Evolutionary conservation across 2,888 invertebrate species (phyloP).

Genomic region (Ecliptopera silaceata): DNA sequence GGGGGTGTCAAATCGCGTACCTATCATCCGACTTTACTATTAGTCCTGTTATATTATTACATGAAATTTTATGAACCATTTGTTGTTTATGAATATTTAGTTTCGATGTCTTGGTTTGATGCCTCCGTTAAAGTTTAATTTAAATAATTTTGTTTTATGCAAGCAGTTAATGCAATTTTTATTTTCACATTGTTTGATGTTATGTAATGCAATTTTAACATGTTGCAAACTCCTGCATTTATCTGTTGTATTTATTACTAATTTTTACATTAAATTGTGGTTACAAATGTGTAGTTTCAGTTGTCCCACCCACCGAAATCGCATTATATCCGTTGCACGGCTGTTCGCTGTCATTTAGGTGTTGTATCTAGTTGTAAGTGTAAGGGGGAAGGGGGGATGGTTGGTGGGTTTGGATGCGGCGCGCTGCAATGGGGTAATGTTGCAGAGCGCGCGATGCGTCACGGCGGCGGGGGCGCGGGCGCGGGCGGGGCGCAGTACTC

Average conservation of each 20-base stretch:
- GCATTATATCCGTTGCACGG: constrained; percentile 35
- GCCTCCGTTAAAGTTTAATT: constrained; percentile 82
- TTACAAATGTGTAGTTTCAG: constrained; percentile 84
- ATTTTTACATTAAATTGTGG: constrained; percentile 89
- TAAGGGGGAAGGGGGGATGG: too few species aligned
- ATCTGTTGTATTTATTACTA: constrained; percentile 87
- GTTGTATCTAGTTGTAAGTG: constrained; percentile 21
- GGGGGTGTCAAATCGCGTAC: constrained; percentile 82
- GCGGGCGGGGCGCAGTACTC: constrained; percentile 76
- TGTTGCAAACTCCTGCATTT: constrained; percentile 86
- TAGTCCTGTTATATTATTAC: constrained; percentile 77
- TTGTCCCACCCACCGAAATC: constrained; percentile 61
- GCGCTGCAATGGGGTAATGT: constrained; percentile 21
- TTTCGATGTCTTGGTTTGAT: constrained; percentile 80
- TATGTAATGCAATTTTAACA: constrained; percentile 84
- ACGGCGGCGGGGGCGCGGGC: constrained; percentile 30
- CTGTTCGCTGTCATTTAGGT: constrained; percentile 16
- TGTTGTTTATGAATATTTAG: constrained; percentile 79
- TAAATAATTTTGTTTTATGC: constrained; percentile 82
- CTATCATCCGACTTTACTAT: constrained; percentile 59
- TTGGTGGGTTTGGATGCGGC: constrained; percentile 8
- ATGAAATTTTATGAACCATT: constrained; percentile 79
- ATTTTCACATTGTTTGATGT: constrained; percentile 84
- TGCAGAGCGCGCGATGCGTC: constrained; percentile 28
- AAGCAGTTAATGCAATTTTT: constrained; percentile 82